Conservation (phyloP, 2,888 invertebrate genomes). For the Globia sparganii region DNA sequence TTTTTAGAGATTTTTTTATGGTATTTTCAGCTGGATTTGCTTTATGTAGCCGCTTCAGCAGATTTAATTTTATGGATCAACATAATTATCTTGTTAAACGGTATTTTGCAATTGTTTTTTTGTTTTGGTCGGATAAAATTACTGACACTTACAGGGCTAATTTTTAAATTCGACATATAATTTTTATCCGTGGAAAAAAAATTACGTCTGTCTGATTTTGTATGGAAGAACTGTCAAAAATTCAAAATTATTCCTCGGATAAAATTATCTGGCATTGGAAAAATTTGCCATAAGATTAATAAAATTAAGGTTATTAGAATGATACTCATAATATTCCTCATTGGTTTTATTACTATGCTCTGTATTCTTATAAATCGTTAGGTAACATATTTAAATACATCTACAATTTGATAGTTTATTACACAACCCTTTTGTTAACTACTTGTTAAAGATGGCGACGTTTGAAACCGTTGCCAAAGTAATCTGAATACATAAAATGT, state of each 20-base stretch:
- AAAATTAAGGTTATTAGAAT: constrained; percentile 51
- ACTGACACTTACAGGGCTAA: not conserved
- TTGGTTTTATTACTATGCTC: constrained; percentile 80
- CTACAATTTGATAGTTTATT: constrained; percentile 87
- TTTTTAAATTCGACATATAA: no score
- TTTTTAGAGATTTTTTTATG: constrained; percentile 64
- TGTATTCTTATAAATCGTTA: constrained; percentile 84
- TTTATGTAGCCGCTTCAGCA: constrained; percentile 66
- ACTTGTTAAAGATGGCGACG: constrained; percentile 78
- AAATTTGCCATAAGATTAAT: constrained; percentile 1
- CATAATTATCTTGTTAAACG: constrained; percentile 46
- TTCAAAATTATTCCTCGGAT: no score
- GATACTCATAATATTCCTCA: constrained; percentile 68
- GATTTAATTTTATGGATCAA: constrained; percentile 68
- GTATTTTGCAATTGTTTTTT: constrained; percentile 1
- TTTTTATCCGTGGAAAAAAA: no score
- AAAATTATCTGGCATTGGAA: no score
- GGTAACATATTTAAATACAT: constrained; percentile 84
- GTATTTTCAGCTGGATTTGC: constrained; percentile 68
- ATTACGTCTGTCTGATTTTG: no score
- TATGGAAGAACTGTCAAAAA: no score
- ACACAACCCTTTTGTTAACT: constrained; percentile 88
- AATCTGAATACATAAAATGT: constrained; percentile 75
- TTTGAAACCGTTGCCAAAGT: constrained; percentile 68
- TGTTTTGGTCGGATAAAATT: not conserved